phyloP scores from a whole-genome alignment of 2,888 invertebrate genomes.

The Pseudococcus viburni region DNA sequence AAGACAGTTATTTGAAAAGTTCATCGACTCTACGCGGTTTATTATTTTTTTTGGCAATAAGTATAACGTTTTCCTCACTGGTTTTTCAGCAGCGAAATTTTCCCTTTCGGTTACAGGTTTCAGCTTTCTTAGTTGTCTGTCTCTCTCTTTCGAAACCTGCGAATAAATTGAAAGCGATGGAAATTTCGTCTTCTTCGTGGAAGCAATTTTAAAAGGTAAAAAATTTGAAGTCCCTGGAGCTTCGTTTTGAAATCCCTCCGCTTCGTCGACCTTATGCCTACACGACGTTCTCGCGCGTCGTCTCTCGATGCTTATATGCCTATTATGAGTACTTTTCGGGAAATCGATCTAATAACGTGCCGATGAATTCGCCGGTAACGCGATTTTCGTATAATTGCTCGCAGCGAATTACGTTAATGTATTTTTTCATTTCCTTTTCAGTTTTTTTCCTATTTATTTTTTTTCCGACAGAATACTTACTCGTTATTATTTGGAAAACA shows the following conservation, averaged over 20 bases:
- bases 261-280: neutral
- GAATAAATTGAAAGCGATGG: slow-evolving; percentile 38
- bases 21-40: neutral
- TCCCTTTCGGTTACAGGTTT: neutral
- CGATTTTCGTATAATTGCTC: slow-evolving; percentile 10
- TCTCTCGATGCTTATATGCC: neutral
- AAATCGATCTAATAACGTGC: slow-evolving; percentile 31
- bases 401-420: slow-evolving; percentile 7
- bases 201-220: slow-evolving; percentile 43
- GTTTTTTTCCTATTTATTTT: neutral
- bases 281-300: neutral
- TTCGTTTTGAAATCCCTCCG: neutral
- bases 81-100: neutral
- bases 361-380: slow-evolving; percentile 15
- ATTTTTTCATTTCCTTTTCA: slow-evolving; percentile 14
- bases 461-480: neutral
- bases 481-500: slow-evolving; percentile 5
- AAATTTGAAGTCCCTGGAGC: slow-evolving; percentile 15
- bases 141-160: neutral
- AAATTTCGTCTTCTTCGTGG: neutral
- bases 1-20: neutral
- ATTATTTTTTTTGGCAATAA: neutral
- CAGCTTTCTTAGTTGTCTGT: neutral
- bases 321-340: neutral
- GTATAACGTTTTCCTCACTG: neutral